Conservation (phyloP, 2,113 vertebrate species). For the Pteruthius melanotis region DNA sequence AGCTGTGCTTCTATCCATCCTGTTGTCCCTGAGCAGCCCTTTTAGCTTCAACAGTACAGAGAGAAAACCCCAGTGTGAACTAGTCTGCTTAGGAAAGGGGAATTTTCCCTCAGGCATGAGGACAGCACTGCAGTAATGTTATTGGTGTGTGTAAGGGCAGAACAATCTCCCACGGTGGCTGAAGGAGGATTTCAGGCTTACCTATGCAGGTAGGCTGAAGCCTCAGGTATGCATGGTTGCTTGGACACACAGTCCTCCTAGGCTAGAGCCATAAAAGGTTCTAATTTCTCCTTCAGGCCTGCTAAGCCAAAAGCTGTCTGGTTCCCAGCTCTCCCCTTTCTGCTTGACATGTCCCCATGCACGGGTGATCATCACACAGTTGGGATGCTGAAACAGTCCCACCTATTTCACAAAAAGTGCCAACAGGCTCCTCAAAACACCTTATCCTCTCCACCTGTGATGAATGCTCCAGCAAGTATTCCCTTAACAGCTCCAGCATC, state of each 20-base stretch:
- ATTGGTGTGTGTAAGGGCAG: neutral
- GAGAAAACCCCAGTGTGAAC: neutral
- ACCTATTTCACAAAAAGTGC: neutral
- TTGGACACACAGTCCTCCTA: neutral
- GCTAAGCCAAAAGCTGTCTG: neutral
- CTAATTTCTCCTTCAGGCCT: neutral
- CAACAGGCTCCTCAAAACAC: neutral
- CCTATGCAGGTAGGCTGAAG: neutral
- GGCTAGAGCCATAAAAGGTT: neutral
- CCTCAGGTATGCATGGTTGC: neutral
- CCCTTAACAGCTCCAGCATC: neutral
- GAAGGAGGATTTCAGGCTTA: neutral
- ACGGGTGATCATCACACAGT: fast-evolving
- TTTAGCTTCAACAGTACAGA: neutral
- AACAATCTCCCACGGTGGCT: neutral
- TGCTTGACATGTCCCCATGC: fast-evolving
- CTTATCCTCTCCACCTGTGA: neutral
- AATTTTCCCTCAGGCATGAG: neutral
- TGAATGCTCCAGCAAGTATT: neutral
- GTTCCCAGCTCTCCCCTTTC: neutral
- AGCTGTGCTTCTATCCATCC: neutral
- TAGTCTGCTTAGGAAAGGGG: neutral
- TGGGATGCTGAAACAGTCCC: neutral
- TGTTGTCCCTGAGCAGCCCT: neutral
- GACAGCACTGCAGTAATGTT: neutral